Percentiles rank a stretch among this genome's conserved stretches.
Conservation (phyloP, 2,113 vertebrate genomes). For the Otocyon megalotis region DNA sequence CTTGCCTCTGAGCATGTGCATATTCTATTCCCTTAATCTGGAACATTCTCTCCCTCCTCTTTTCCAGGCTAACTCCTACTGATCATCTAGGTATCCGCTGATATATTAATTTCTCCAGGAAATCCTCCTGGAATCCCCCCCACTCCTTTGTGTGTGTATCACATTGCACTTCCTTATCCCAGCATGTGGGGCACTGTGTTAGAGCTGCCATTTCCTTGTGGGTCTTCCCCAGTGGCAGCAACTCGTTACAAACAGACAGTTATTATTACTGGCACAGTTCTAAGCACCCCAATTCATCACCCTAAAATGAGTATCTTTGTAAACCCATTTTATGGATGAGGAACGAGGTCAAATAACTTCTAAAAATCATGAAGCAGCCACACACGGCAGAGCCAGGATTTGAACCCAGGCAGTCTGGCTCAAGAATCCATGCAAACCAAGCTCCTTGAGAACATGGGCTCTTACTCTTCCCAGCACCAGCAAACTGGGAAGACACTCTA, state of each 20-base stretch:
- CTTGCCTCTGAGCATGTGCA: neutral
- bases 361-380: neutral
- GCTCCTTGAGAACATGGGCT: neutral
- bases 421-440: neutral
- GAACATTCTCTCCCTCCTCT: neutral
- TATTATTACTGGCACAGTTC: neutral
- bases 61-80: neutral
- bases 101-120: neutral
- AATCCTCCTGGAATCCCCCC: neutral
- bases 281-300: neutral
- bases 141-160: fast-evolving
- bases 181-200: neutral
- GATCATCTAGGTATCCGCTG: neutral
- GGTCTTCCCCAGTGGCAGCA: neutral
- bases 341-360: neutral
- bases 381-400: neutral
- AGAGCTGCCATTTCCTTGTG: neutral
- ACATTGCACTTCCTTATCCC: neutral
- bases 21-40: neutral
- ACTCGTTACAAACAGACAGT: neutral
- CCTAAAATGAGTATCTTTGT: neutral
- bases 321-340: neutral
- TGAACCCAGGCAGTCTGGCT: neutral
- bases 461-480: neutral
- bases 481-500: neutral